Percentiles rank a stretch among this genome's conserved stretches.
Evolutionary conservation across 1,140 invertebrate species (phyloP).

Genomic region (Lycorma delicatula): DNA sequence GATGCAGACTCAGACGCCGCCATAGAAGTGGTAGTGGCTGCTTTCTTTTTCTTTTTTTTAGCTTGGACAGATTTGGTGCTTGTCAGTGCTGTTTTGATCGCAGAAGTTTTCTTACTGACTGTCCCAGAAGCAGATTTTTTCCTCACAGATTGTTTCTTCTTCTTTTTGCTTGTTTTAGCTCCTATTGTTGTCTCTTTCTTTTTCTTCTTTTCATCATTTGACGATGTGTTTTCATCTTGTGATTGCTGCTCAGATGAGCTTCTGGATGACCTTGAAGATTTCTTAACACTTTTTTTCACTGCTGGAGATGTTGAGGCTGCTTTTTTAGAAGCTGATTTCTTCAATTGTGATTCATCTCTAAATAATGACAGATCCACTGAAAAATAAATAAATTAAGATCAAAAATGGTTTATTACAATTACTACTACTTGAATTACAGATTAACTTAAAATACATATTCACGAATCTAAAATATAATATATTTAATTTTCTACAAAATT

Average conservation of each 20-base stretch:
- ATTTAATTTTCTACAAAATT: too few species aligned
- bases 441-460: too few species aligned
- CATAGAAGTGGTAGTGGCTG: background rate
- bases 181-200: conserved; percentile 18
- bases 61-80: conserved; percentile 16
- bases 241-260: background rate
- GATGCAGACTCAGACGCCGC: background rate
- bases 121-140: conserved; percentile 12
- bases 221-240: conserved; percentile 5
- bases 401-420: too few species aligned
- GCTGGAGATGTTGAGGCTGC: conserved; percentile 1
- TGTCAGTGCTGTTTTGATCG: conserved; percentile 14
- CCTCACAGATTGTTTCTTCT: background rate
- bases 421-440: too few species aligned
- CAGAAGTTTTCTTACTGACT: conserved; percentile 19
- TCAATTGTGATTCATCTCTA: conserved; percentile 67
- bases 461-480: too few species aligned
- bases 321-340: conserved; percentile 39
- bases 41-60: conserved; percentile 4
- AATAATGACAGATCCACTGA: conserved; percentile 70
- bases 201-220: conserved; percentile 12
- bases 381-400: conserved; percentile 33
- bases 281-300: too few species aligned
- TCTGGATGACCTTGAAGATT: conserved; percentile 1
- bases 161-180: conserved; percentile 4